Evolutionary conservation across 1,140 invertebrate genomes (phyloP).

Genomic region (Heterodera schachtii): DNA sequence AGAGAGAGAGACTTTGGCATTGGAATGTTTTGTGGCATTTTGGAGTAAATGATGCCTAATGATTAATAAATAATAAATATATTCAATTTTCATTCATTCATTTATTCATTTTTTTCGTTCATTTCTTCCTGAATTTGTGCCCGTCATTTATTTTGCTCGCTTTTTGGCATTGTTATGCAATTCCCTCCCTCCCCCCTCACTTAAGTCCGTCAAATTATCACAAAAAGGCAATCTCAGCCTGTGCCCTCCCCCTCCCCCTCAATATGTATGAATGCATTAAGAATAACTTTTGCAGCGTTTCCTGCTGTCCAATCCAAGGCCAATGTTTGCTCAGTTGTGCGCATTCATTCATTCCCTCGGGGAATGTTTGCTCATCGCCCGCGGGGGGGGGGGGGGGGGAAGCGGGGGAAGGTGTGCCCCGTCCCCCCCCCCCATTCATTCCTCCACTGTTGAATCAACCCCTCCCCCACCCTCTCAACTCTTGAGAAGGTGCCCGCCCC

Average conservation of each 20-base stretch:
- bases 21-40: too few relatives aligned
- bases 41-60: too few relatives aligned
- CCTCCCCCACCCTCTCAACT: neutral
- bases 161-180: neutral
- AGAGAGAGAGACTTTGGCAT: too few relatives aligned
- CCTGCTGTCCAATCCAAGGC: neutral
- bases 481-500: neutral
- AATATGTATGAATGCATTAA: slow-evolving; percentile 3
- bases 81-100: neutral
- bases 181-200: neutral
- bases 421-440: neutral
- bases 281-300: neutral
- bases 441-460: neutral
- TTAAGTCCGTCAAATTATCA: neutral
- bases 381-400: too few relatives aligned
- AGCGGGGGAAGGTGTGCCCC: neutral
- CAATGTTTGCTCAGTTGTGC: neutral
- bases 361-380: too few relatives aligned
- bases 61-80: too few relatives aligned
- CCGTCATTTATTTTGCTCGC: neutral
- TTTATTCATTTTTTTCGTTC: too few relatives aligned
- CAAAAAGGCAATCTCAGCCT: neutral
- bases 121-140: too few relatives aligned
- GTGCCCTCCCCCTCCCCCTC: neutral
- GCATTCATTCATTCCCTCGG: neutral